These are phyloP conservation scores for Myotis pilosus DNA, from an alignment of 2,797 vertebrate species.

Conservation along the genomic window DNA sequence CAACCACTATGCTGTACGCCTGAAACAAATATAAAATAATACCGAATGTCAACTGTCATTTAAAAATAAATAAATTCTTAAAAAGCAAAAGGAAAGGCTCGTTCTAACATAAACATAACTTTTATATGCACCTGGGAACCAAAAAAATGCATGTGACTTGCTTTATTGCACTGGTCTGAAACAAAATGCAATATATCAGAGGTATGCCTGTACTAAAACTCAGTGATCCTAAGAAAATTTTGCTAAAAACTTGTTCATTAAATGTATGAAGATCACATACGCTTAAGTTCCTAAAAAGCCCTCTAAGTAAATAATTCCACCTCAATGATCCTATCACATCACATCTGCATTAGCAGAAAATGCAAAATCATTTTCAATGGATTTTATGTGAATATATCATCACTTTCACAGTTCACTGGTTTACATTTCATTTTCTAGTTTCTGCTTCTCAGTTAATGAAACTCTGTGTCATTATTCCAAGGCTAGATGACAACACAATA, in stretches of 20 bases:
- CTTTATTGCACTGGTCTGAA: too few relatives aligned
- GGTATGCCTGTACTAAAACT: not conserved
- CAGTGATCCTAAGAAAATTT: not conserved
- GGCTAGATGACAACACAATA: constrained; percentile 43
- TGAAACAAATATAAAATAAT: not conserved
- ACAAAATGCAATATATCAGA: not conserved
- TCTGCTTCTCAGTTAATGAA: constrained; percentile 71
- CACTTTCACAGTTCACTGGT: constrained; percentile 62
- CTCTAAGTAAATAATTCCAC: constrained; percentile 63
- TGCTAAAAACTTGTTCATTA: not conserved
- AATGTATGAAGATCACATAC: not conserved
- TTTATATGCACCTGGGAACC: not conserved
- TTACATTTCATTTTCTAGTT: constrained; percentile 70
- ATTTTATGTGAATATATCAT: not conserved
- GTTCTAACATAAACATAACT: not conserved
- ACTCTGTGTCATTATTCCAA: constrained; percentile 56
- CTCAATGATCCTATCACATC: constrained; percentile 12
- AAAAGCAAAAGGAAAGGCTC: not conserved
- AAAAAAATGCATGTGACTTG: not conserved
- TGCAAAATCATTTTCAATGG: constrained; percentile 39
- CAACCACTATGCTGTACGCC: not conserved
- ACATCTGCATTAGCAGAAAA: constrained; percentile 53
- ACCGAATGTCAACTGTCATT: not conserved
- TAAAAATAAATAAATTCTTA: not conserved
- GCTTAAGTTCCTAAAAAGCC: not conserved